Evolutionary conservation across 1,140 invertebrate genomes (phyloP).

Genomic region (Nixonia krombeini): DNA sequence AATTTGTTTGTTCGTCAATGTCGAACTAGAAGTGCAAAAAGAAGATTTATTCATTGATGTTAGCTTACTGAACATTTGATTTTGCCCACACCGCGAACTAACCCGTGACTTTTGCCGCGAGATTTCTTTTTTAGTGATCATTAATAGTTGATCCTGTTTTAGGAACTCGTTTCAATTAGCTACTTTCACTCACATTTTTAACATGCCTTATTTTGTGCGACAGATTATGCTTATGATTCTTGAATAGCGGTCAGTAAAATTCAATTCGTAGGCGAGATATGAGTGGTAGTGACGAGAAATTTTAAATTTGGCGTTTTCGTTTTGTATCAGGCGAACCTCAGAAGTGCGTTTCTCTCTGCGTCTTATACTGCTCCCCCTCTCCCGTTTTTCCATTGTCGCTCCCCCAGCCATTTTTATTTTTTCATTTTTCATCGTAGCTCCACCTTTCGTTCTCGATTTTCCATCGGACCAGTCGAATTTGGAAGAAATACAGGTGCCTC

Average conservation of each 20-base stretch:
- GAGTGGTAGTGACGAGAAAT: too few species aligned
- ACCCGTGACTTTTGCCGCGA: too few species aligned
- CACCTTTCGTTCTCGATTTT: conserved; percentile 37
- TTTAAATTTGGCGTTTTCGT: too few species aligned
- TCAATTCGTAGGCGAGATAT: not conserved
- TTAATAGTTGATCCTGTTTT: conserved; percentile 32
- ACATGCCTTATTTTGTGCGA: conserved; percentile 8
- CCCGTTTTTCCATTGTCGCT: too few species aligned
- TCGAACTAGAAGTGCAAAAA: too few species aligned
- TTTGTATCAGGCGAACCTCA: too few species aligned
- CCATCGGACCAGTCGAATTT: conserved; percentile 23
- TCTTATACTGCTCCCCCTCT: too few species aligned
- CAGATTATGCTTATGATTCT: not conserved
- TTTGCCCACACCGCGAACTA: too few species aligned
- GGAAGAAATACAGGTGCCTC: conserved; percentile 8
- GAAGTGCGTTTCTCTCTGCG: too few species aligned
- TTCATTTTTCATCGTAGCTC: conserved; percentile 29
- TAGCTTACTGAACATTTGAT: not conserved
- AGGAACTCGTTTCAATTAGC: conserved; percentile 36
- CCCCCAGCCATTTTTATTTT: conserved; percentile 23
- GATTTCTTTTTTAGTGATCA: conserved; percentile 25
- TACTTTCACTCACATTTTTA: conserved; percentile 37
- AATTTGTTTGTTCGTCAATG: too few species aligned
- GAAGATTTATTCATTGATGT: too few species aligned
- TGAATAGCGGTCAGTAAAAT: not conserved